Base-by-base conservation (phyloP, 1,140 invertebrate species). In the Aphidius ervi region DNA sequence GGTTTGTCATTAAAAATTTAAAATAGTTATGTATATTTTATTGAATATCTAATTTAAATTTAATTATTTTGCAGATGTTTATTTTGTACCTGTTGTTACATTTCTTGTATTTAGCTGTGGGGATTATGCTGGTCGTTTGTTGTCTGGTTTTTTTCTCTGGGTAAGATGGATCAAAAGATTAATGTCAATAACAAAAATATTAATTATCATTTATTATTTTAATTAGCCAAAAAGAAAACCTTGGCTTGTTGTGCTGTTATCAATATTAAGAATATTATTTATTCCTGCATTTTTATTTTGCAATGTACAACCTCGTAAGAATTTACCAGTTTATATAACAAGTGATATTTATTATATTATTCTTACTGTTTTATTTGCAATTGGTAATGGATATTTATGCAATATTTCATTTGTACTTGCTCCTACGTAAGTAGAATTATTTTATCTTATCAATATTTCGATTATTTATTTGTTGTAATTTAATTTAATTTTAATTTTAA, bases 371-470 rank as follows among this genome's bases (percentile, higher is more conserved):
- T 53, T 88, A 1, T 93, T 96, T 76, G 88, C 90, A 4, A 72
- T 96, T 54, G 87, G 88, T 50, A 98, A 97, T 80, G 95, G 95
- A 9, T 97, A 97, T 76, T 76, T 97, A 5, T 88, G 90, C 39
- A 96, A 94, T 70, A 85, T 95, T 49, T 81, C 87, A 47, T 90
- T 97, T 76, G 89, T 96, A 58, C 86, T 90, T 74, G 89, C 88
- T 39, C 93, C 94, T 41, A 88, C 84, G 93, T 95, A 82, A 87
- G 85, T 84, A 66, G 16, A 16, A 16, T 16, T 16, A 16, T 16
- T 16, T 16, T 16, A 16, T 16, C 16, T 16, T 16, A 16, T 16
- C 16, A 16, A 16, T 16, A 16, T 16, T 16, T 48, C 5, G 7
- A 48, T 48, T 5, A 47, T 47, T 16, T 16, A 16, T 16, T 16